phyloP scores from a whole-genome alignment of 2,797 vertebrate genomes.

The Tokudaia muenninki region DNA sequence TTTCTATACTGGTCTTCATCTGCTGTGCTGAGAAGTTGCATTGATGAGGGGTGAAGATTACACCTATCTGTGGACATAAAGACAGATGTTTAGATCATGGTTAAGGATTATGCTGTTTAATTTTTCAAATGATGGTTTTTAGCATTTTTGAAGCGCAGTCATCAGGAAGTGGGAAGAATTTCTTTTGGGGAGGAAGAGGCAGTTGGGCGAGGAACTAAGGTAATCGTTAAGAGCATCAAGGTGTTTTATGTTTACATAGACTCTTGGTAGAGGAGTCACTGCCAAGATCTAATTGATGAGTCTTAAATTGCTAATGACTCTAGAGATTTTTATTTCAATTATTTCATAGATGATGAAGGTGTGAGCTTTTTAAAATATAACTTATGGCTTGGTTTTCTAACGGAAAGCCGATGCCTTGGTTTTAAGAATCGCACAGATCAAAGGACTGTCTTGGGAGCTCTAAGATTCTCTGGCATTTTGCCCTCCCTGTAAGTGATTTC shows the following conservation, averaged over 20 bases:
- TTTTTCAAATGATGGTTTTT: not conserved
- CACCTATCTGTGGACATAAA: not conserved
- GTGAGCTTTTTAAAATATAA: slow-evolving; percentile 5
- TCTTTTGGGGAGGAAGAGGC: not conserved
- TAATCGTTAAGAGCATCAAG: not conserved
- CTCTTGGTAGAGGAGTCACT: not conserved
- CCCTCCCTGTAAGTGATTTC: not conserved
- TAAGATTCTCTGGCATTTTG: not conserved
- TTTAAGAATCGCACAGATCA: slow-evolving; percentile 45
- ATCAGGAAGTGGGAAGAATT: not conserved
- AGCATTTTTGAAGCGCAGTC: slow-evolving; percentile 22
- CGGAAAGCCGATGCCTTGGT: not conserved
- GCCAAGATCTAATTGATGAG: not conserved
- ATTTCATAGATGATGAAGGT: not conserved
- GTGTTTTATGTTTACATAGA: not conserved
- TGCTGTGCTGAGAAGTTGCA: not conserved
- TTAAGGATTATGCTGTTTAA: not conserved
- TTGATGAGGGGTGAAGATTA: not conserved
- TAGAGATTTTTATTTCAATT: slow-evolving; percentile 6
- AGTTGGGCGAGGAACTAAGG: not conserved
- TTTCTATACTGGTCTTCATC: not conserved
- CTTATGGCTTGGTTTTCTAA: slow-evolving; percentile 33
- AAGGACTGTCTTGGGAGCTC: not conserved
- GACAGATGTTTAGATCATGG: not conserved
- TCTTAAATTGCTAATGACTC: slow-evolving; percentile 41